Conservation (phyloP, 2,113 vertebrate genomes). For the Hydropotes inermis region DNA sequence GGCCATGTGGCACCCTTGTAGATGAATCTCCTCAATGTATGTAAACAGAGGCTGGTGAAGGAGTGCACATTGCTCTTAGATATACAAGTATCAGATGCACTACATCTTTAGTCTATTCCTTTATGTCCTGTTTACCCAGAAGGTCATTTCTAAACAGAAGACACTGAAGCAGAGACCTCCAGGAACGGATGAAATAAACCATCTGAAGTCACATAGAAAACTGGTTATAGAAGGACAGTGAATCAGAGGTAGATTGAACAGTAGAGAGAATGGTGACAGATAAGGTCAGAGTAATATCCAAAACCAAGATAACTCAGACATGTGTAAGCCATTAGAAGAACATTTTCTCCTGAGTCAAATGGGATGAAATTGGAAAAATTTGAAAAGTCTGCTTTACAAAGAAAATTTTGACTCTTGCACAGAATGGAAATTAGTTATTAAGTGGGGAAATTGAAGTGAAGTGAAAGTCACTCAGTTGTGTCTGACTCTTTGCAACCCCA, state of each 20-base stretch:
- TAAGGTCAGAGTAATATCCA: not conserved
- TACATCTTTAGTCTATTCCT: not conserved
- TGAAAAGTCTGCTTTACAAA: not conserved
- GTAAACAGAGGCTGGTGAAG: not conserved
- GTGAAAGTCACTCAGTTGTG: not conserved
- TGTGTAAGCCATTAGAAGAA: not conserved
- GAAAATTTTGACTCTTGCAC: not conserved
- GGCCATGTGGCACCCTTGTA: not conserved
- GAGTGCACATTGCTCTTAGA: not conserved
- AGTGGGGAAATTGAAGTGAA: not conserved
- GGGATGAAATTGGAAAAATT: not conserved
- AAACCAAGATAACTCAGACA: not conserved
- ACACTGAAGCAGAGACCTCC: not conserved
- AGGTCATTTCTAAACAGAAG: not conserved
- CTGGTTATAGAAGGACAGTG: not conserved
- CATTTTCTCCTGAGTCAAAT: not conserved
- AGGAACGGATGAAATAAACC: not conserved
- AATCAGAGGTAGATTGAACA: not conserved
- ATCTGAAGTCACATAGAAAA: not conserved
- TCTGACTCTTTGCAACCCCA: not conserved
- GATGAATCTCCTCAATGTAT: not conserved
- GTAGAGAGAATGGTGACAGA: not conserved
- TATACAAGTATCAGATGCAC: rapidly evolving
- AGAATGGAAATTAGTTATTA: not conserved
- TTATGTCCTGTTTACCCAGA: not conserved